Conservation (phyloP, 2,797 vertebrate genomes). For the Salmo trutta region DNA sequence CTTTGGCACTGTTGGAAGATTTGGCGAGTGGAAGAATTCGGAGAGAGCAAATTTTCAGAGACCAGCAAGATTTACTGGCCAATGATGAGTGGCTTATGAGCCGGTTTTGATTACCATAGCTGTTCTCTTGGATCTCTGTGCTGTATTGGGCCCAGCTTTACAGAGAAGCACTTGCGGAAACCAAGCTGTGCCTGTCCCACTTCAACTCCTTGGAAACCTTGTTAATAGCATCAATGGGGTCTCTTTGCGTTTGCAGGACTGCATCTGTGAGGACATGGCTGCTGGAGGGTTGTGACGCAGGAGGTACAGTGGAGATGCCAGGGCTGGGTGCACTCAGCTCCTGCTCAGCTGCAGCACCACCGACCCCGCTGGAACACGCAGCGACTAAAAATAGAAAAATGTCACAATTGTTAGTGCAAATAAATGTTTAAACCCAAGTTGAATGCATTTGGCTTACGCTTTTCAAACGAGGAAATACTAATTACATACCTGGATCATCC, state of each 20-base stretch:
- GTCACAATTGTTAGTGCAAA: neutral
- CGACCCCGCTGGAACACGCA: neutral
- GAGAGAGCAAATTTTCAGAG: too few species aligned
- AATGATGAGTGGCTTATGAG: too few species aligned
- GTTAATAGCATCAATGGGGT: neutral
- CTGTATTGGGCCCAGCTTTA: too few species aligned
- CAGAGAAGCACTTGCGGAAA: too few species aligned
- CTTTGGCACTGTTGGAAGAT: too few species aligned
- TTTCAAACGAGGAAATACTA: neutral
- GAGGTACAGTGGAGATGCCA: neutral
- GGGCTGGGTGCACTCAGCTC: neutral
- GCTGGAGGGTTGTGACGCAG: neutral
- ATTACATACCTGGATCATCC: too few species aligned
- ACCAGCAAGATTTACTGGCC: too few species aligned
- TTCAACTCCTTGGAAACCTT: neutral
- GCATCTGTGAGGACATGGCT: neutral
- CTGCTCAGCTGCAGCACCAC: conserved; percentile 1
- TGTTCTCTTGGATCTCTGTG: too few species aligned
- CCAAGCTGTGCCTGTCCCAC: neutral
- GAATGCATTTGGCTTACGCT: neutral
- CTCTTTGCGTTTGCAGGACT: neutral
- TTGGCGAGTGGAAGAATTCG: too few species aligned
- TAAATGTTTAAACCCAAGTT: conserved; percentile 1
- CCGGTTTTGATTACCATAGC: too few species aligned
- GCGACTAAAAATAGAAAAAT: neutral